Conservation (phyloP, 1,140 invertebrate genomes). For the Globodera ellingtonae region DNA sequence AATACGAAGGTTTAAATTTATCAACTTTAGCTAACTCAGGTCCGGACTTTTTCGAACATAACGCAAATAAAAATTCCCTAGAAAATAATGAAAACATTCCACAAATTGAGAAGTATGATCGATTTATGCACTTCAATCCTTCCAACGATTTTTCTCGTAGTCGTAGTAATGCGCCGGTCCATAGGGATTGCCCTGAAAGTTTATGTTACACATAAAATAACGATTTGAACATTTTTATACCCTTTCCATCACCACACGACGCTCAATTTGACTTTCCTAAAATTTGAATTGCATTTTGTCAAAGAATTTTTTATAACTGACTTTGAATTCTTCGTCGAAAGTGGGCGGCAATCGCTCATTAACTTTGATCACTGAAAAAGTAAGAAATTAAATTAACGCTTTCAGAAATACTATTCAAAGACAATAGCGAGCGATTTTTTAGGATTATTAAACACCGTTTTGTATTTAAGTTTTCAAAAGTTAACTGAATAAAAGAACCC, state of each 20-base stretch:
- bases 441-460: neutral
- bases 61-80: too few relatives aligned
- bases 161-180: conserved; percentile 59
- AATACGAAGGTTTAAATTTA: neutral
- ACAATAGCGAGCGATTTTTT: neutral
- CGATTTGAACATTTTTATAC: neutral
- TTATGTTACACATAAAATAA: neutral
- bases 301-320: neutral
- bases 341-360: conserved; percentile 46
- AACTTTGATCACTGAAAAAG: neutral
- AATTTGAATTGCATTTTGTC: neutral
- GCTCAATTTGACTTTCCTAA: conserved; percentile 54
- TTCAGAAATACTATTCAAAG: neutral
- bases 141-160: conserved; percentile 64
- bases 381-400: neutral
- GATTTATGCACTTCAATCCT: conserved; percentile 41
- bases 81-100: too few relatives aligned
- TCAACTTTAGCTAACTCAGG: neutral
- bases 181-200: conserved; percentile 48
- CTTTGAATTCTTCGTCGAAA: conserved; percentile 62
- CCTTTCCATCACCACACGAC: conserved; percentile 50
- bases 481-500: too few relatives aligned
- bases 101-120: too few relatives aligned
- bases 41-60: too few relatives aligned
- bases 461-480: neutral